Conservation (phyloP, 2,888 invertebrate genomes). For the Microplitis deprimator region DNA sequence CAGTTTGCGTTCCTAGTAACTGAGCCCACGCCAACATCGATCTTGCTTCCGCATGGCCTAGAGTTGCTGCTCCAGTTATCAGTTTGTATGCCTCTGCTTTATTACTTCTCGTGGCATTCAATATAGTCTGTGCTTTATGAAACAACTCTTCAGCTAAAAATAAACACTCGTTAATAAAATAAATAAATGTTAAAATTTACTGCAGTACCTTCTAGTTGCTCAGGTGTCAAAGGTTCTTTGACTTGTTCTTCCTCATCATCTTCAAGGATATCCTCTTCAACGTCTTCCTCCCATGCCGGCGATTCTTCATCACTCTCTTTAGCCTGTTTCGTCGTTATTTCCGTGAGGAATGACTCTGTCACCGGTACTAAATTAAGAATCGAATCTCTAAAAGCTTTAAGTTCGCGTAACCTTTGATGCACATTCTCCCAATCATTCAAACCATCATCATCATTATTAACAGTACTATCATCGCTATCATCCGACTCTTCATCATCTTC, state of each 20-base stretch:
- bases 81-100: slow-evolving; percentile 83
- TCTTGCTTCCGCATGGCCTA: slow-evolving; percentile 86
- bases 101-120: slow-evolving; percentile 82
- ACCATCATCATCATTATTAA: slow-evolving; percentile 40
- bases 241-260: slow-evolving; percentile 71
- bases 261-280: slow-evolving; percentile 49
- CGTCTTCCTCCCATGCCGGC: slow-evolving; percentile 52
- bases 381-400: slow-evolving; percentile 57
- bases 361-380: slow-evolving; percentile 58
- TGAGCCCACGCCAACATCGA: slow-evolving; percentile 91
- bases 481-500: background rate
- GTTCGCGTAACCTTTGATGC: slow-evolving; percentile 57
- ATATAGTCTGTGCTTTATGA: slow-evolving; percentile 79
- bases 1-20: slow-evolving; percentile 85
- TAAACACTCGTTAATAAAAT: background rate
- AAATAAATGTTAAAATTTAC: background rate
- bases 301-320: slow-evolving; percentile 51
- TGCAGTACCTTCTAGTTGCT: slow-evolving; percentile 78
- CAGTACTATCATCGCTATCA: slow-evolving; percentile 44
- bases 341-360: slow-evolving; percentile 52
- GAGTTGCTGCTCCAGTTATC: slow-evolving; percentile 84
- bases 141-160: slow-evolving; percentile 81
- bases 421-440: slow-evolving; percentile 55
- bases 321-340: slow-evolving; percentile 54
- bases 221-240: slow-evolving; percentile 75